These are phyloP conservation scores for Epinephelus lanceolatus DNA, from an alignment of 2,113 vertebrate genomes.

Conservation along the genomic window DNA sequence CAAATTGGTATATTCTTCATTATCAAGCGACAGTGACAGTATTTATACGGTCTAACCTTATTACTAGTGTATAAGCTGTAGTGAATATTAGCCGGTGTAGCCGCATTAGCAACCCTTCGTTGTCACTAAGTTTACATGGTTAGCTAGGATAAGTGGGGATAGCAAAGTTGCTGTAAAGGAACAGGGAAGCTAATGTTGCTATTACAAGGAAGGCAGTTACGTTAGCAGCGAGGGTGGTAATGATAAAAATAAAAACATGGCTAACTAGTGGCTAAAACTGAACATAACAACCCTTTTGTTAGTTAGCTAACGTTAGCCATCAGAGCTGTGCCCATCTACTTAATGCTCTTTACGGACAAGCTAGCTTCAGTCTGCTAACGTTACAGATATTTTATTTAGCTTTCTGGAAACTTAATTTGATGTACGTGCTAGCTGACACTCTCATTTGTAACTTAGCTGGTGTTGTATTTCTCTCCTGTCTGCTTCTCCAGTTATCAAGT, in stretches of 20 bases:
- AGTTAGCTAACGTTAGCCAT: constrained; percentile 6
- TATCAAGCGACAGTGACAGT: neutral
- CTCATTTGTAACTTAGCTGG: neutral
- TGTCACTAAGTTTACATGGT: constrained; percentile 49
- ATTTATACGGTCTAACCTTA: fast-evolving
- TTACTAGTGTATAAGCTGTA: too few relatives aligned
- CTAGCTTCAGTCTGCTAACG: neutral
- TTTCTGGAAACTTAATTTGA: neutral
- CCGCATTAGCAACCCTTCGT: constrained; percentile 2
- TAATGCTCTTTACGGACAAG: too few relatives aligned
- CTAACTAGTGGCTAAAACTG: neutral
- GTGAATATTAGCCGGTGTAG: neutral
- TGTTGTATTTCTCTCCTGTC: neutral
- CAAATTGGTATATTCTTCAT: fast-evolving
- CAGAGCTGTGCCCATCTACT: neutral
- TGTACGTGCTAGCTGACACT: neutral
- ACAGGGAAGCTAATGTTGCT: neutral
- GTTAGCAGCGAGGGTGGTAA: neutral
- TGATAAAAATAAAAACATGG: neutral
- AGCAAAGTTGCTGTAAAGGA: constrained; percentile 20
- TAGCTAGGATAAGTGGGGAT: constrained; percentile 52
- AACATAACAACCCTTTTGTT: neutral
- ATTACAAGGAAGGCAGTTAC: neutral
- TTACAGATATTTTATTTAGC: neutral
- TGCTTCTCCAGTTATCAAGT: constrained; percentile 87